A percentile compares a stretch with the other conserved stretches of the same genome.
phyloP scores from a whole-genome alignment of 2,113 vertebrate genomes.

The Conger conger region DNA sequence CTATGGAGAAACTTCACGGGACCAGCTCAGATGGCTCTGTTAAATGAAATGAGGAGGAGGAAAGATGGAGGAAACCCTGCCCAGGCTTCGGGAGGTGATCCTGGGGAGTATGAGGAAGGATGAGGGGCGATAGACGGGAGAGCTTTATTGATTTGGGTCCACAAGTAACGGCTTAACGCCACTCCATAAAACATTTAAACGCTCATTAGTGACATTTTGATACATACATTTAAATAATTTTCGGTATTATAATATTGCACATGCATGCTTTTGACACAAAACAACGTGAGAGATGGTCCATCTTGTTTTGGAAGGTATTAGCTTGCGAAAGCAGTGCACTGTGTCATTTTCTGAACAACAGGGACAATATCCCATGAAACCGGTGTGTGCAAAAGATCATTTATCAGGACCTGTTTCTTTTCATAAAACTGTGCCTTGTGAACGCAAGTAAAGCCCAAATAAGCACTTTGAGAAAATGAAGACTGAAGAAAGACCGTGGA shows the following conservation, averaged over 20 bases:
- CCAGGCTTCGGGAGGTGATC: background rate
- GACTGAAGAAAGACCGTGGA: slow-evolving; percentile 54
- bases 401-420: slow-evolving; percentile 62
- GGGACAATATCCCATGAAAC: background rate
- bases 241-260: too few species aligned
- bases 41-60: slow-evolving; percentile 7
- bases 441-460: slow-evolving; percentile 51
- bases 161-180: too few species aligned
- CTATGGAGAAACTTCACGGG: slow-evolving; percentile 22
- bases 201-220: too few species aligned
- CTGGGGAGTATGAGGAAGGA: background rate
- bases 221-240: too few species aligned
- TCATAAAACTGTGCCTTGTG: slow-evolving; percentile 57
- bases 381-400: slow-evolving; percentile 41
- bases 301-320: background rate
- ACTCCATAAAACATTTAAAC: too few species aligned
- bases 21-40: slow-evolving; percentile 11
- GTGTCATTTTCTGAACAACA: background rate
- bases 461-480: slow-evolving; percentile 64
- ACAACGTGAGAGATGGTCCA: background rate
- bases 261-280: too few species aligned
- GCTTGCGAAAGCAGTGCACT: background rate
- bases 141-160: too few species aligned
- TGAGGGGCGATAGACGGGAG: background rate
- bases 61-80: background rate